Conservation (phyloP, 1,140 invertebrate genomes). For the Sinella curviseta region DNA sequence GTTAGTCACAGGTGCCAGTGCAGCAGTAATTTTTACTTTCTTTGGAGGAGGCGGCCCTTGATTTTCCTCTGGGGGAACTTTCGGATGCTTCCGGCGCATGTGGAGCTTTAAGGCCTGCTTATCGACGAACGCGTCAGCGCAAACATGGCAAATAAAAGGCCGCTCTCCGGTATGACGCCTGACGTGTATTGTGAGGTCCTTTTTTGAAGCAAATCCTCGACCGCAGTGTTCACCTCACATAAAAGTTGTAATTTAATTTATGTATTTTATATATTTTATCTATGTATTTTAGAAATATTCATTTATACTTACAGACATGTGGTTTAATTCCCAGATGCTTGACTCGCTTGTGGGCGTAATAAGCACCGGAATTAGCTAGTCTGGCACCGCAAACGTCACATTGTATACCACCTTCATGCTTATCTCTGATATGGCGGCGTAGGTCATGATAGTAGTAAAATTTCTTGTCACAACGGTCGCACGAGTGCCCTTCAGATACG, state of each 20-base stretch:
- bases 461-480: neutral
- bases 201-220: neutral
- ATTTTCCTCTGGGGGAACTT: neutral
- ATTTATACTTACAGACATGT: neutral
- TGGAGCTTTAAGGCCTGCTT: neutral
- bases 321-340: neutral
- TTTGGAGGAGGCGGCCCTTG: no score
- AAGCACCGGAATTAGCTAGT: neutral
- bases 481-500: neutral
- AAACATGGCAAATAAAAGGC: neutral
- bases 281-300: neutral
- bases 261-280: neutral
- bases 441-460: neutral
- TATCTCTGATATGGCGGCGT: neutral
- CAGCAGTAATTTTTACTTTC: no score
- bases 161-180: neutral
- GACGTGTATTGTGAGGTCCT: neutral
- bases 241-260: neutral
- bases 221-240: neutral
- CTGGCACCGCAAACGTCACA: neutral
- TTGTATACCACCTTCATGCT: neutral
- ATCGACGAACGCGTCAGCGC: neutral
- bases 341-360: neutral
- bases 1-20: no score
- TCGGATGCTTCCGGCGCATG: neutral